Evolutionary conservation across 2,888 invertebrate species (phyloP).

Genomic region (Diogma glabrata): DNA sequence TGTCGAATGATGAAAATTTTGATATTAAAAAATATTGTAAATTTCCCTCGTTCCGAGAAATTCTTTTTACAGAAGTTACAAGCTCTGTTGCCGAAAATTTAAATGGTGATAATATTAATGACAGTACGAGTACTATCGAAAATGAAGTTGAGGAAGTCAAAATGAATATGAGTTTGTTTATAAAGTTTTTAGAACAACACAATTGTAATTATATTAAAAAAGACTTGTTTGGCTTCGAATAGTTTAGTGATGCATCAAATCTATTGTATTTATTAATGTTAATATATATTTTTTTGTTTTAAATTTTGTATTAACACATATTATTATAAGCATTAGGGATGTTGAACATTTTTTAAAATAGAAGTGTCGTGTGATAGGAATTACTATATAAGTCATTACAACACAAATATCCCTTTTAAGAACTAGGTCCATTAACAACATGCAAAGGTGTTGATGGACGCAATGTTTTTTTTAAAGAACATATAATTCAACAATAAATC

Average conservation of each 20-base stretch:
- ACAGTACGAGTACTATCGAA: constrained; percentile 16
- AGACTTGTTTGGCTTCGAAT: constrained; percentile 61
- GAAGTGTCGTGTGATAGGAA: too few relatives aligned
- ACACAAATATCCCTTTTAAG: too few relatives aligned
- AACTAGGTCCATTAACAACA: too few relatives aligned
- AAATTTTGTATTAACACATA: not conserved
- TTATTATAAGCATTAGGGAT: too few relatives aligned
- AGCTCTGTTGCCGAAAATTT: constrained; percentile 31
- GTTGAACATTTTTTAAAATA: too few relatives aligned
- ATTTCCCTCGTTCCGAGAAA: constrained; percentile 33
- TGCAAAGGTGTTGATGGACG: too few relatives aligned
- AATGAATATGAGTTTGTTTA: constrained; percentile 68
- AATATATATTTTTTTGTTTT: not conserved
- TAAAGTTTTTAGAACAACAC: constrained; percentile 59
- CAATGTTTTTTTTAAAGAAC: too few relatives aligned
- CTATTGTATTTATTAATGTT: too few relatives aligned
- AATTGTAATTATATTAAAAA: constrained; percentile 62
- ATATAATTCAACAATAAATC: too few relatives aligned
- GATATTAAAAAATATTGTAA: constrained; percentile 24
- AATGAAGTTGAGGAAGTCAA: constrained; percentile 43
- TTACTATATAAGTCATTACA: too few relatives aligned
- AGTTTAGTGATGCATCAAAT: not conserved
- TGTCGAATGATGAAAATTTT: constrained; percentile 15
- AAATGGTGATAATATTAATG: constrained; percentile 9
- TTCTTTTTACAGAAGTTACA: constrained; percentile 29